Percentiles rank a stretch among this genome's conserved stretches.
These are phyloP conservation scores for Steromphala cineraria DNA, from an alignment of 2,888 invertebrate genomes.

Conservation along the genomic window DNA sequence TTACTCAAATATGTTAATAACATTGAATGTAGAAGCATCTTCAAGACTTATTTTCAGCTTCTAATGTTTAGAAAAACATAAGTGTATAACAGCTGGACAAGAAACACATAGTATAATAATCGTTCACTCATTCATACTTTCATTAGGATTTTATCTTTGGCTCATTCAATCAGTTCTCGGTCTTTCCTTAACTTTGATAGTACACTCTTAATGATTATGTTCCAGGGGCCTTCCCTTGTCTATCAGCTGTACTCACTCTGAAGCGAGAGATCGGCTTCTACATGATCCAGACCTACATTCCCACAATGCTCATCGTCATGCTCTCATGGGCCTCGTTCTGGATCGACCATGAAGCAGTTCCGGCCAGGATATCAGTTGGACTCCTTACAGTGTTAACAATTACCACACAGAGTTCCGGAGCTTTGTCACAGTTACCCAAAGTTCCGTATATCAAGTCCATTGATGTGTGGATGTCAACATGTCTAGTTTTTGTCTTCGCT, in stretches of 20 bases:
- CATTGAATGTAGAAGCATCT: too few relatives aligned
- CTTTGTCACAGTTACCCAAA: slow-evolving; percentile 42
- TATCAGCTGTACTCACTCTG: slow-evolving; percentile 37
- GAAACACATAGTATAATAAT: too few relatives aligned
- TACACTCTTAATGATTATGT: too few relatives aligned
- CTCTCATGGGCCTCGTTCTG: slow-evolving; percentile 53
- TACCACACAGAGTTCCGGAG: slow-evolving; percentile 52
- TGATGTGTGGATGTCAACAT: slow-evolving; percentile 26
- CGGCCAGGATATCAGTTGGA: slow-evolving; percentile 53
- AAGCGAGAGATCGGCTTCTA: slow-evolving; percentile 40
- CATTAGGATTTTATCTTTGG: too few relatives aligned
- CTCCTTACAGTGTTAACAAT: slow-evolving; percentile 58
- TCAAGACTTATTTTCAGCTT: too few relatives aligned
- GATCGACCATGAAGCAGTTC: slow-evolving; percentile 52
- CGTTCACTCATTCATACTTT: too few relatives aligned
- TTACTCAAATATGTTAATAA: too few relatives aligned
- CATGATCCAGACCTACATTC: slow-evolving; percentile 45
- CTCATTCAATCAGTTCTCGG: too few relatives aligned
- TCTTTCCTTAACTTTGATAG: too few relatives aligned
- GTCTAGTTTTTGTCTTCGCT: slow-evolving; percentile 25
- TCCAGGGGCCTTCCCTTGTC: slow-evolving; percentile 30
- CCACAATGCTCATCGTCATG: slow-evolving; percentile 47
- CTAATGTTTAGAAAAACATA: too few relatives aligned
- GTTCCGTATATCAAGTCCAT: slow-evolving; percentile 44
- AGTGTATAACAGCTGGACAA: too few relatives aligned